A percentile compares a stretch with the other conserved stretches of the same genome.
These are phyloP conservation scores for Shargacucullia verbasci DNA, from an alignment of 2,888 invertebrate species.

Conservation along the genomic window DNA sequence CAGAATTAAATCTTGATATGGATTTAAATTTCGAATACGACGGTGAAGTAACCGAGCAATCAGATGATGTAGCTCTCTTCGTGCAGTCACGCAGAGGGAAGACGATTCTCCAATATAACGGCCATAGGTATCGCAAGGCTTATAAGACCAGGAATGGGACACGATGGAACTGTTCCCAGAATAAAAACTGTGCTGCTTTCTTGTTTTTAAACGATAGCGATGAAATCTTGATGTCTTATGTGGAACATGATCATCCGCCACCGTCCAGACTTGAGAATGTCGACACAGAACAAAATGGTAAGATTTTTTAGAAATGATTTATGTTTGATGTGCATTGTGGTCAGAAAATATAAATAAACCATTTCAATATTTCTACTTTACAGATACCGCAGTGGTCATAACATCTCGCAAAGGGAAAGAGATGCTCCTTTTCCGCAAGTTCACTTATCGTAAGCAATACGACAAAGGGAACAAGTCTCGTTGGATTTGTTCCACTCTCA, in stretches of 20 bases:
- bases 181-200: conserved; percentile 72
- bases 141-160: conserved; percentile 71
- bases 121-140: conserved; percentile 72
- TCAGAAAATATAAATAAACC: no score
- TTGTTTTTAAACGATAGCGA: conserved; percentile 72
- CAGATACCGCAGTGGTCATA: conserved; percentile 78
- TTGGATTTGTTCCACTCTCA: conserved; percentile 82
- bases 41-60: conserved; percentile 20
- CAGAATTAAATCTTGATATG: conserved; percentile 10
- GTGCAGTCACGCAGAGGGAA: conserved; percentile 72
- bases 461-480: conserved; percentile 65
- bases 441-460: conserved; percentile 82
- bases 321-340: not conserved
- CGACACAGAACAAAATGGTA: conserved; percentile 63
- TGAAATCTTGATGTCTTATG: conserved; percentile 72
- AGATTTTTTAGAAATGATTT: conserved; percentile 16
- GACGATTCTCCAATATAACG: conserved; percentile 72
- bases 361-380: conserved; percentile 23
- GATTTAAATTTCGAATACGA: conserved; percentile 17
- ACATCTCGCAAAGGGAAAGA: conserved; percentile 84
- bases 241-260: conserved; percentile 67
- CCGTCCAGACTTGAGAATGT: conserved; percentile 49
- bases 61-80: conserved; percentile 64
- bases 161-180: conserved; percentile 75
- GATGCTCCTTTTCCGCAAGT: conserved; percentile 78